Conservation (phyloP, 2,888 invertebrate genomes). For the Colostygia pectinataria region DNA sequence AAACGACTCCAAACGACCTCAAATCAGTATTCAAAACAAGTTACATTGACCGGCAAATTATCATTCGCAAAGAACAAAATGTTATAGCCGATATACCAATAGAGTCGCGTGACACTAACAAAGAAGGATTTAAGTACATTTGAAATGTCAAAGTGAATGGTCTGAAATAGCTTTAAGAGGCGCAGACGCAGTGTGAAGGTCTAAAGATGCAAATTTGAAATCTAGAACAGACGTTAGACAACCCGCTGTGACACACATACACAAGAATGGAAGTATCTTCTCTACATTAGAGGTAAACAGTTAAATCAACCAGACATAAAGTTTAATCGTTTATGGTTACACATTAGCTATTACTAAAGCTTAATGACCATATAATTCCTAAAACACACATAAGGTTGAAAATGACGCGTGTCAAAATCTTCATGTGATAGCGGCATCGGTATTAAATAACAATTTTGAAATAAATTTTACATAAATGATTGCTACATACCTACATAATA, state of each 20-base stretch:
- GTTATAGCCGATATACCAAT: constrained; percentile 26
- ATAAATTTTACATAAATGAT: constrained; percentile 11
- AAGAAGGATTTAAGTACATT: constrained; percentile 24
- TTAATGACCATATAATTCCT: constrained; percentile 21
- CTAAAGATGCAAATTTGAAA: constrained; percentile 39
- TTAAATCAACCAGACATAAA: constrained; percentile 27
- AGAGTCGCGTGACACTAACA: constrained; percentile 18
- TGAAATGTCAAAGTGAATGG: constrained; percentile 25
- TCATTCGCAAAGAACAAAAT: constrained; percentile 22
- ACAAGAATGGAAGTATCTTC: constrained; percentile 34
- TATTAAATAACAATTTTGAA: constrained; percentile 15
- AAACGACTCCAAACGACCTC: constrained; percentile 33
- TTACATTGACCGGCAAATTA: constrained; percentile 27
- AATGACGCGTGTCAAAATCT: constrained; percentile 21
- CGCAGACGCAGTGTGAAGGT: constrained; percentile 27
- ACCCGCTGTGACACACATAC: constrained; percentile 34
- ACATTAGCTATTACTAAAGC: constrained; percentile 25
- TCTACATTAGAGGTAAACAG: constrained; percentile 44
- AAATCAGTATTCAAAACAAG: constrained; percentile 34
- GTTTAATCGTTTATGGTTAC: constrained; percentile 20
- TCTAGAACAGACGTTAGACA: constrained; percentile 42
- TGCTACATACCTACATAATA: not conserved
- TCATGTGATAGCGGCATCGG: constrained; percentile 11
- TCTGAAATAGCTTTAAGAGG: constrained; percentile 25
- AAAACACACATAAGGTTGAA: constrained; percentile 13